Base-by-base conservation (phyloP, 2,113 vertebrate species). In the Pollimyrus isidori region DNA sequence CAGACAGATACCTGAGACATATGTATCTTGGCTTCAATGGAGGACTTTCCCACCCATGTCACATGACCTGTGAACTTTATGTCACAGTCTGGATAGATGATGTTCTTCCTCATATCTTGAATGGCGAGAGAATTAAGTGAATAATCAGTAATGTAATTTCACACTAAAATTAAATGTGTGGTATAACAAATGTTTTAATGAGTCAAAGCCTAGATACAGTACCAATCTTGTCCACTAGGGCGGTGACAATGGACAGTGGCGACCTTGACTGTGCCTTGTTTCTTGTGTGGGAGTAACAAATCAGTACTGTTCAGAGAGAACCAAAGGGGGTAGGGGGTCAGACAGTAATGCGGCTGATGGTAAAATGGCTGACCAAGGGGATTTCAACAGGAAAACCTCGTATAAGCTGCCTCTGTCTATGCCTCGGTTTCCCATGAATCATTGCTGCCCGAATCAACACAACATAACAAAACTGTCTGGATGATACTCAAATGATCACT, bases 221-320 rank as follows among this genome's bases (percentile, higher is more conserved):
- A 99, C 98, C 98, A 85, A 99, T 99, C 93, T 98, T 99, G 93
- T 99, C 98, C 93, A 99, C 98, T 92, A 99, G 94, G 80, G 98
- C 98, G 23, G 98, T 99, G 94, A 99, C 98, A 88, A 99, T 99
- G 4, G 98, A 99, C 92, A 99, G 94, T 85, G 98, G 98, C 87
- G 98, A 98, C 89, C 91, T 97, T 76, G 94, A 93, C 91, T 94
- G 91, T 0, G 84, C 93, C 0, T 95, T 89, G 89, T 96, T 95
- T 90, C 96, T 97, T 90, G 96, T 97, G 91, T 99, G 98, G 89
- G 96, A 98, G 93, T 99, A 99, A 90, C 97, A 97, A 94, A 99
- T 97, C 90, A 99, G 97, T 93, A 99, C 98, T 99, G 93, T 10
- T 84, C 39, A 88, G 87, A 92, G 84, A 95, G 91, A 95, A 2